Conservation (phyloP, 2,113 vertebrate genomes). For the Excalfactoria chinensis region DNA sequence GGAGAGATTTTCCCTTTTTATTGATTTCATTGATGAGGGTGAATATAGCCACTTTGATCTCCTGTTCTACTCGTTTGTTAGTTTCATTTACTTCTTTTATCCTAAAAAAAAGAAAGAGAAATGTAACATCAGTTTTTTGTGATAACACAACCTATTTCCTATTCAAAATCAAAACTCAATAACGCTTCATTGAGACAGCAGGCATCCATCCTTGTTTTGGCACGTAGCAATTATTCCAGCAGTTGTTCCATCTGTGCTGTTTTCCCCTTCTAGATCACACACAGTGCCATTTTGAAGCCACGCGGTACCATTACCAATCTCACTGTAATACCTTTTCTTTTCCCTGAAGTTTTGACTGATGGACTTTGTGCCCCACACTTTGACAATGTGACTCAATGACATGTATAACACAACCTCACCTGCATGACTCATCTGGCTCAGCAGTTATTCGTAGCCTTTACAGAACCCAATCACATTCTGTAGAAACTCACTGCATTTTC, state of each 20-base stretch:
- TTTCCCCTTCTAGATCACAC: not conserved
- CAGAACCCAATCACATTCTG: not conserved
- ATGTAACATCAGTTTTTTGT: slow-evolving; percentile 23
- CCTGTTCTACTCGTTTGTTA: slow-evolving; percentile 96
- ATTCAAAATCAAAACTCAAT: not conserved
- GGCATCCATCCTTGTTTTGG: not conserved
- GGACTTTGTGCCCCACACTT: not conserved
- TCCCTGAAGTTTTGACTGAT: not conserved
- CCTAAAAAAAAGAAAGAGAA: slow-evolving; percentile 77
- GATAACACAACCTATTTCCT: not conserved
- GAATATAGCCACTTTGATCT: slow-evolving; percentile 99
- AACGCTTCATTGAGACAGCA: not conserved
- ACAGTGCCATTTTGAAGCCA: not conserved
- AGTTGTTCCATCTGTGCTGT: not conserved
- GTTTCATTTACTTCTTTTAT: slow-evolving; percentile 97
- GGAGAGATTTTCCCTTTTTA: slow-evolving; percentile 97
- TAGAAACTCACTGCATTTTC: not conserved
- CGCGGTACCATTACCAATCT: not conserved
- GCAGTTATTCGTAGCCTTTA: not conserved
- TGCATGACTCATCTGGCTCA: not conserved
- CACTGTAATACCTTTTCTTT: not conserved
- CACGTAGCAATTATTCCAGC: not conserved
- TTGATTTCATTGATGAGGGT: slow-evolving; percentile 99
- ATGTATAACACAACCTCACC: not conserved
- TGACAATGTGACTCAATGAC: not conserved